These are phyloP conservation scores for Euleptes europaea DNA, from an alignment of 2,113 vertebrate genomes.

Conservation along the genomic window DNA sequence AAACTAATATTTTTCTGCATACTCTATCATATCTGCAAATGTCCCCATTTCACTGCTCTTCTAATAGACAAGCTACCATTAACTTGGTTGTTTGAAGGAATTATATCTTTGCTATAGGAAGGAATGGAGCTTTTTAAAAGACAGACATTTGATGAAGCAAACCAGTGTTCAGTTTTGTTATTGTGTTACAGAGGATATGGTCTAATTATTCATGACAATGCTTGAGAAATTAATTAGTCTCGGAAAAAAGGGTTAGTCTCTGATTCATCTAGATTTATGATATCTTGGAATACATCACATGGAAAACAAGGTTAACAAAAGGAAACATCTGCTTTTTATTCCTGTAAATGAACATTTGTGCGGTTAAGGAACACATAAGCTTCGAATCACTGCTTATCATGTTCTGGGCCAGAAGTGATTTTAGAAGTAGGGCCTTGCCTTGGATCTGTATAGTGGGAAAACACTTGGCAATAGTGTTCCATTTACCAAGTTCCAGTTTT, in stretches of 20 bases:
- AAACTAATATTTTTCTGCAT: too few species aligned
- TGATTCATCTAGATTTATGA: neutral
- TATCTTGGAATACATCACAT: constrained; percentile 40
- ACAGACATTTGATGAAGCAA: constrained; percentile 6
- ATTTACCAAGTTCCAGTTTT: constrained; percentile 53
- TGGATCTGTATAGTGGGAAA: constrained; percentile 65
- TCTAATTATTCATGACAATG: constrained; percentile 20
- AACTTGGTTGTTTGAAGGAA: neutral
- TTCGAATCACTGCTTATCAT: constrained; percentile 55
- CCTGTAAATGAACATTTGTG: constrained; percentile 48
- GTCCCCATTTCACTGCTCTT: too few species aligned
- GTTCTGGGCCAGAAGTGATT: constrained; percentile 45
- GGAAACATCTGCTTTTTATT: constrained; percentile 72
- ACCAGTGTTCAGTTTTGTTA: constrained; percentile 22
- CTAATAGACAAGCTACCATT: too few species aligned
- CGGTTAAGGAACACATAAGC: constrained; percentile 60
- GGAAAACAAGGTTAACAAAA: constrained; percentile 67
- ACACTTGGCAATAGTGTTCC: constrained; percentile 61
- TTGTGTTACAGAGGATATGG: neutral
- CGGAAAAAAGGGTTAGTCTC: constrained; percentile 33
- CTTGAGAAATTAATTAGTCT: constrained; percentile 53
- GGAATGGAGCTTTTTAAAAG: neutral
- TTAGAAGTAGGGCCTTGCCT: constrained; percentile 63
- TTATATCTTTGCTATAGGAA: neutral
- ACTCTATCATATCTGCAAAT: too few species aligned